phyloP scores from a whole-genome alignment of 1,140 invertebrate species.

The Notospermus geniculatus region DNA sequence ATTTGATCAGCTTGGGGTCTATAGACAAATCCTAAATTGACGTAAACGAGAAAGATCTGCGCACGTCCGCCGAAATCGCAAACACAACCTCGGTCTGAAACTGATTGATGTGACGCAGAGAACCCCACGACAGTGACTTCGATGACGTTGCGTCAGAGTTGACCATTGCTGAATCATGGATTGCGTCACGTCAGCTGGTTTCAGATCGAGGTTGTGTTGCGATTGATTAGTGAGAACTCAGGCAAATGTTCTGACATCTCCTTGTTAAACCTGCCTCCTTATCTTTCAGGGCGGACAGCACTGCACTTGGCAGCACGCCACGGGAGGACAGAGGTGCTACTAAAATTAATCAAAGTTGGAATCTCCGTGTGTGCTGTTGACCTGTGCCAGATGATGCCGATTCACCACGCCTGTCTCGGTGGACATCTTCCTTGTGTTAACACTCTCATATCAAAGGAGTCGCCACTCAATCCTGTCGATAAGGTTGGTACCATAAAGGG shows the following conservation, averaged over 20 bases:
- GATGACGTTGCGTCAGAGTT: too few species aligned
- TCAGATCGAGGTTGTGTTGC: slow-evolving; percentile 5
- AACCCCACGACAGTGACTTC: too few species aligned
- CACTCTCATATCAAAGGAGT: slow-evolving; percentile 33
- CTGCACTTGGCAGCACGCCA: slow-evolving; percentile 38
- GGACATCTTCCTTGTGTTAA: slow-evolving; percentile 44
- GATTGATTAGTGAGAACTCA: not conserved
- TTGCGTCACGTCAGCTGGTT: too few species aligned
- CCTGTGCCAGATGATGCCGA: slow-evolving; percentile 37
- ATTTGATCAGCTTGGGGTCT: not conserved
- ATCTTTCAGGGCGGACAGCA: slow-evolving; percentile 30
- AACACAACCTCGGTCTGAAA: too few species aligned
- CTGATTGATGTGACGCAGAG: too few species aligned
- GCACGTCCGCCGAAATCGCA: too few species aligned
- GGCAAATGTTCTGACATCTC: not conserved
- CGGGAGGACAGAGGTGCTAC: slow-evolving; percentile 31
- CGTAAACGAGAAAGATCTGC: too few species aligned
- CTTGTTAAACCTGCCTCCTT: not conserved
- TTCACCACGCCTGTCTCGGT: slow-evolving; percentile 50
- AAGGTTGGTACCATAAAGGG: slow-evolving; percentile 41
- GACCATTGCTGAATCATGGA: too few species aligned
- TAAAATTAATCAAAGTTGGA: slow-evolving; percentile 35
- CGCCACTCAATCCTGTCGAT: slow-evolving; percentile 37
- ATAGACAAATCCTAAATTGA: too few species aligned
- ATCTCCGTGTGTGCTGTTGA: slow-evolving; percentile 23